Conservation (phyloP, 2,888 invertebrate species). For the Athalia cordata region DNA sequence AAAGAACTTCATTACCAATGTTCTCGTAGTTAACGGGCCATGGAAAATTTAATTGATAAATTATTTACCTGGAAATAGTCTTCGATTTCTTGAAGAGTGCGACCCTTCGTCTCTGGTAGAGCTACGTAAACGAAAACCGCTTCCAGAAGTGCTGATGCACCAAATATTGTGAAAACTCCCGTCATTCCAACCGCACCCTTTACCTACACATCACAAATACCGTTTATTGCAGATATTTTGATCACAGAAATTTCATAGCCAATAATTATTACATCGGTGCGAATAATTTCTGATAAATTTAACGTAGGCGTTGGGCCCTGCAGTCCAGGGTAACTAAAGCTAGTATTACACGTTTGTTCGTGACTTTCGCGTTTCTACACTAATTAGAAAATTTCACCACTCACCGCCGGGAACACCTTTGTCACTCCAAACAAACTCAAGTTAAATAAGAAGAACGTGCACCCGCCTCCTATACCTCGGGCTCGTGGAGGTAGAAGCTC, state of each 20-base stretch:
- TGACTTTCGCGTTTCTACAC: conserved; percentile 33
- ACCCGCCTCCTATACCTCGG: conserved; percentile 84
- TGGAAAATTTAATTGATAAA: not conserved
- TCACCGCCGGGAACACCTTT: conserved; percentile 82
- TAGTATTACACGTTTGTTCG: conserved; percentile 18
- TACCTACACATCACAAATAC: conserved; percentile 53
- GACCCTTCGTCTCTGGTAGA: conserved; percentile 85
- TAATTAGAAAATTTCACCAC: conserved; percentile 40
- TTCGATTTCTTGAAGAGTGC: conserved; percentile 83
- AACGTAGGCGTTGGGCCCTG: too few species aligned
- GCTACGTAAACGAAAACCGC: conserved; percentile 81
- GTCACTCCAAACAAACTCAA: conserved; percentile 81
- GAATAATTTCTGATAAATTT: too few species aligned
- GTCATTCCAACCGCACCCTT: conserved; percentile 76
- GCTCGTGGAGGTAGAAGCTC: conserved; percentile 85
- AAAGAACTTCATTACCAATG: not conserved
- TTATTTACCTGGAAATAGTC: conserved; percentile 82
- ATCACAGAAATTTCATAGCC: too few species aligned
- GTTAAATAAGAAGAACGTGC: conserved; percentile 84
- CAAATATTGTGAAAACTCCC: conserved; percentile 84
- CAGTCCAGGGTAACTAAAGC: too few species aligned
- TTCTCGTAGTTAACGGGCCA: not conserved
- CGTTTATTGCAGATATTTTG: not conserved
- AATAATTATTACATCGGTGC: too few species aligned
- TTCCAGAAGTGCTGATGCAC: conserved; percentile 78